These are phyloP conservation scores for Sebastes dallii DNA, from an alignment of 2,797 vertebrate genomes.

Conservation along the genomic window DNA sequence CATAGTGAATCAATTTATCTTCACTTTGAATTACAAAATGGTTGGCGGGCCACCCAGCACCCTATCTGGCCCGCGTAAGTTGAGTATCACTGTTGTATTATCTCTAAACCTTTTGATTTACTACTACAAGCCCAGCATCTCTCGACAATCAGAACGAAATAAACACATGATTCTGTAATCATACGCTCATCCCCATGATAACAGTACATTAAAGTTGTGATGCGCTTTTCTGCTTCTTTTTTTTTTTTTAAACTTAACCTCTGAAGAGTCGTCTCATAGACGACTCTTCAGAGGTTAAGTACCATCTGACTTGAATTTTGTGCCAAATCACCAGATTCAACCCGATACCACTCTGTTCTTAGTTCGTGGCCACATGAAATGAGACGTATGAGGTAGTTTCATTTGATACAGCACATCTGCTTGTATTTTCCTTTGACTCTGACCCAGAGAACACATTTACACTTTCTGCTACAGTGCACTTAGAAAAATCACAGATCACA, in stretches of 20 bases:
- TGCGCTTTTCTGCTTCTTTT: neutral
- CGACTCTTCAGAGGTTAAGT: neutral
- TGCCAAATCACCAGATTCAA: conserved; percentile 9
- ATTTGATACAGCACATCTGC: neutral
- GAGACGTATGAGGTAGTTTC: neutral
- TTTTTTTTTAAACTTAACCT: neutral
- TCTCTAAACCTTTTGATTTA: neutral
- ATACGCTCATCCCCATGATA: no score
- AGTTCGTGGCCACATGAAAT: neutral
- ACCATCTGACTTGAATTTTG: neutral
- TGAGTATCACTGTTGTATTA: no score
- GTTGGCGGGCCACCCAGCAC: no score
- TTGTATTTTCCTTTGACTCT: conserved; percentile 16
- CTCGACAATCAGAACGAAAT: neutral
- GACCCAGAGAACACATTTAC: conserved; percentile 15
- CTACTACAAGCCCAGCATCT: neutral
- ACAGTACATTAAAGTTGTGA: neutral
- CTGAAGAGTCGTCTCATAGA: neutral
- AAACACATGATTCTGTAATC: neutral
- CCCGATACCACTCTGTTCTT: neutral
- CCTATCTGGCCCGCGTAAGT: no score
- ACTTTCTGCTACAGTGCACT: conserved; percentile 5
- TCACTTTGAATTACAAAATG: no score
- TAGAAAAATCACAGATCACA: conserved; percentile 1
- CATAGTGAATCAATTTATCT: no score